Evolutionary conservation across 2,888 invertebrate genomes (phyloP).

Genomic region (Drosophila antonietae): DNA sequence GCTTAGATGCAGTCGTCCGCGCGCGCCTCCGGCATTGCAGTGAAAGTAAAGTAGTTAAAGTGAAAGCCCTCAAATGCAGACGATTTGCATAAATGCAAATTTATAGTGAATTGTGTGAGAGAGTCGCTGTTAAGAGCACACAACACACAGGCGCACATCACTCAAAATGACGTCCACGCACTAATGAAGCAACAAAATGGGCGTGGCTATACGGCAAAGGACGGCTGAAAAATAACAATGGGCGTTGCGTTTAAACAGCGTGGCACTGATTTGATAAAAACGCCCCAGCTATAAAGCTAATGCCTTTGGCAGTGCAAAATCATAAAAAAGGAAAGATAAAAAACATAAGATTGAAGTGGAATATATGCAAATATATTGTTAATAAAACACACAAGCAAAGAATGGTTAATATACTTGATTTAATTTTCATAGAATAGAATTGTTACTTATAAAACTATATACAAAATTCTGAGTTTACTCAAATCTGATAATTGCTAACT

Average conservation of each 20-base stretch:
- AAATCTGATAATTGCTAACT: no score
- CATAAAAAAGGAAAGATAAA: neutral
- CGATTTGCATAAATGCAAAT: constrained; percentile 71
- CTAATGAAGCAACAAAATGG: constrained; percentile 69
- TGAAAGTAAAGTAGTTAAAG: constrained; percentile 58
- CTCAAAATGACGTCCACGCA: constrained; percentile 52
- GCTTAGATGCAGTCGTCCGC: constrained; percentile 24
- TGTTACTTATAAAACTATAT: neutral
- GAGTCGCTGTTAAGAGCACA: constrained; percentile 23
- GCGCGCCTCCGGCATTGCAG: constrained; percentile 22
- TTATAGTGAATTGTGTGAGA: constrained; percentile 33
- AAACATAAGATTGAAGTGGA: neutral
- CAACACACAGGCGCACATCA: constrained; percentile 38
- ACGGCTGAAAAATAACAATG: neutral
- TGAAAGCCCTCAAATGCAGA: constrained; percentile 58
- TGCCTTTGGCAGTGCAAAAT: neutral
- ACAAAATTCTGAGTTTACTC: no score
- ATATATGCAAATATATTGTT: constrained; percentile 1
- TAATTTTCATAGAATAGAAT: neutral
- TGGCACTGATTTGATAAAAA: constrained; percentile 34
- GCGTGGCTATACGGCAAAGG: constrained; percentile 26
- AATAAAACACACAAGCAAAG: neutral
- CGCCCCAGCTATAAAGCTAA: constrained; percentile 16
- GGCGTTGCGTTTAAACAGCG: constrained; percentile 45
- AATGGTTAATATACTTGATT: neutral